phyloP scores from a whole-genome alignment of 2,113 vertebrate species.

The Hirundichthys speculiger region DNA sequence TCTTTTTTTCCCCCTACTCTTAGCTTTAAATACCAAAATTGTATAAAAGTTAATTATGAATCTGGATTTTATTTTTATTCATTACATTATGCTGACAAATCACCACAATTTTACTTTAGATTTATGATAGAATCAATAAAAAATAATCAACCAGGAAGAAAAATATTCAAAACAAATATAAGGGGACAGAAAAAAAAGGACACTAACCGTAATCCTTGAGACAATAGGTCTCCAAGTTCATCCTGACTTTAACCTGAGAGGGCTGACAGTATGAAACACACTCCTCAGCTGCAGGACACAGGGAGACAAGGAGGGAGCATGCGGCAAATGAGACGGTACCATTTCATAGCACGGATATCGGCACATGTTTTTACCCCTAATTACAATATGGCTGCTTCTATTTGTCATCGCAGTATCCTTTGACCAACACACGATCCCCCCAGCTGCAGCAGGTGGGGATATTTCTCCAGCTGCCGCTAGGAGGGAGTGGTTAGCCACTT shows the following conservation, averaged over 20 bases:
- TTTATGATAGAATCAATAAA: too few species aligned
- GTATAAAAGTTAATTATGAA: too few species aligned
- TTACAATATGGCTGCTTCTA: constrained; percentile 75
- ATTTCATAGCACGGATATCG: constrained; percentile 65
- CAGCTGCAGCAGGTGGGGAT: constrained; percentile 60
- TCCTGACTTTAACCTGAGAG: constrained; percentile 84
- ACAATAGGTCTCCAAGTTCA: constrained; percentile 89
- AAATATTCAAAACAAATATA: background rate
- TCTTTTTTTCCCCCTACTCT: too few species aligned
- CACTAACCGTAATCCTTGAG: constrained; percentile 87
- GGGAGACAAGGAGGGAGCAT: constrained; percentile 11
- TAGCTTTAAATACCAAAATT: too few species aligned
- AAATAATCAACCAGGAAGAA: too few species aligned
- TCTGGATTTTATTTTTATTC: too few species aligned
- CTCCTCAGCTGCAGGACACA: constrained; percentile 80
- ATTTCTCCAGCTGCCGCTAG: constrained; percentile 59
- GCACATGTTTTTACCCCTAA: constrained; percentile 70
- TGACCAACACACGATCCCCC: constrained; percentile 70
- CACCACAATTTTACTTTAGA: too few species aligned
- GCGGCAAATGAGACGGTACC: constrained; percentile 50
- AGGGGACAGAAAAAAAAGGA: background rate
- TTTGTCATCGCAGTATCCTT: constrained; percentile 76
- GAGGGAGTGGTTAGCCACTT: constrained; percentile 53
- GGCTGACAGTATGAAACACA: constrained; percentile 86
- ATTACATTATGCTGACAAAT: too few species aligned